These are phyloP conservation scores for Cotesia congregata DNA, from an alignment of 2,888 invertebrate genomes.

Conservation along the genomic window DNA sequence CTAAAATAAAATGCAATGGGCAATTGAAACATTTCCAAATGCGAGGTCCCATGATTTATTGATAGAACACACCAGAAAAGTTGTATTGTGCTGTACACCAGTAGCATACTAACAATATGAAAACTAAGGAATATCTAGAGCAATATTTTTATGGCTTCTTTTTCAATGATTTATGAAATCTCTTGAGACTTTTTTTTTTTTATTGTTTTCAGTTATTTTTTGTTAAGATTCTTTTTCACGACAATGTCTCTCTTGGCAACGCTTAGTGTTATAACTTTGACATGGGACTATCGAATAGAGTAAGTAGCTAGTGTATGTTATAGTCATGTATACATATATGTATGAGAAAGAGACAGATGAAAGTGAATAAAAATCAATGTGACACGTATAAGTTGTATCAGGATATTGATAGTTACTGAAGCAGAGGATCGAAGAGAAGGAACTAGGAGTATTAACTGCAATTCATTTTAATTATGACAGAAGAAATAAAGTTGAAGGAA, in stretches of 20 bases:
- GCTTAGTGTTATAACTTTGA: conserved; percentile 33
- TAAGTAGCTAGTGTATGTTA: not conserved
- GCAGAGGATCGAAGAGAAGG: conserved; percentile 29
- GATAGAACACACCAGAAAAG: not conserved
- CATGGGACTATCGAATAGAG: conserved; percentile 27
- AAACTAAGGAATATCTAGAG: conserved; percentile 24
- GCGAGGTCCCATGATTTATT: conserved; percentile 10
- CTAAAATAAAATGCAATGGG: conserved; percentile 18
- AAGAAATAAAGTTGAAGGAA: not conserved
- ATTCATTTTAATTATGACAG: not conserved
- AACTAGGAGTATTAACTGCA: conserved; percentile 12
- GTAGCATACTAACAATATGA: not conserved
- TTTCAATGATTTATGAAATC: conserved; percentile 34
- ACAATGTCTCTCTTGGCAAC: conserved; percentile 30
- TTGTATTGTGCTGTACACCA: not conserved
- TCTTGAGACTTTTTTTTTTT: conserved; percentile 18
- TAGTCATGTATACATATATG: not conserved
- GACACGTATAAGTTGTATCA: conserved; percentile 42
- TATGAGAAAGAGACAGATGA: not conserved
- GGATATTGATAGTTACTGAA: conserved; percentile 44
- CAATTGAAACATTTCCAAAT: conserved; percentile 22
- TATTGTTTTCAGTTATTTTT: not conserved
- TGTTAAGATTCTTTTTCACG: conserved; percentile 8
- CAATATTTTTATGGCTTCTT: conserved; percentile 34
- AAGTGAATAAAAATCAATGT: conserved; percentile 46